phyloP scores from a whole-genome alignment of 1,140 invertebrate species.

The Trichonephila inaurata region DNA sequence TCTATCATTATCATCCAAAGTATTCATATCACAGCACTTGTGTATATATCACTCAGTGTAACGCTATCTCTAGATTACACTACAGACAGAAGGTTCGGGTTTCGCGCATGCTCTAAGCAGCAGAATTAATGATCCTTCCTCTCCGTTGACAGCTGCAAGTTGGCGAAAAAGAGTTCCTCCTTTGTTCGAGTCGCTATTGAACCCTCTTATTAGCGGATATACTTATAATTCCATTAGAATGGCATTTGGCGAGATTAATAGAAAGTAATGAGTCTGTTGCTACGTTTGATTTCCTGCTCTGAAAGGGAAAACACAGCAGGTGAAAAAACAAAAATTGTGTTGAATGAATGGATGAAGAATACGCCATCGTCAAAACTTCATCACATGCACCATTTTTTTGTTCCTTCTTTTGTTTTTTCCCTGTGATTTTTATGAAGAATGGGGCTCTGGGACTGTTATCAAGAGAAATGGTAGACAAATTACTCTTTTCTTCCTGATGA shows the following conservation, averaged over 20 bases:
- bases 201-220: conserved; percentile 66
- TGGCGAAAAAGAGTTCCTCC: conserved; percentile 37
- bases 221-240: conserved; percentile 68
- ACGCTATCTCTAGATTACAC: not conserved
- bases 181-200: conserved; percentile 24
- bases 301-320: conserved; percentile 4
- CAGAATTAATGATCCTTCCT: conserved; percentile 37
- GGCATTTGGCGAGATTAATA: conserved; percentile 64
- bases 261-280: conserved; percentile 59
- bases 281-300: conserved; percentile 40
- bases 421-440: conserved; percentile 28
- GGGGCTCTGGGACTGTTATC: conserved; percentile 2
- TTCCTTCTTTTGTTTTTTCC: not conserved
- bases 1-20: not conserved
- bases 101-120: conserved; percentile 26
- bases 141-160: conserved; percentile 50
- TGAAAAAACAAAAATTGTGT: conserved; percentile 18
- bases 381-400: conserved; percentile 3
- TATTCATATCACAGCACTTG: not conserved
- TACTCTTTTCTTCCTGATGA: conserved; percentile 29
- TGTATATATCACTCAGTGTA: not conserved
- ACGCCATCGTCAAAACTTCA: conserved; percentile 19
- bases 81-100: not conserved
- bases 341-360: conserved; percentile 25
- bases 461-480: conserved; percentile 5